Conservation (phyloP, 2,797 vertebrate genomes). For the Arrhamphus sclerolepis region DNA sequence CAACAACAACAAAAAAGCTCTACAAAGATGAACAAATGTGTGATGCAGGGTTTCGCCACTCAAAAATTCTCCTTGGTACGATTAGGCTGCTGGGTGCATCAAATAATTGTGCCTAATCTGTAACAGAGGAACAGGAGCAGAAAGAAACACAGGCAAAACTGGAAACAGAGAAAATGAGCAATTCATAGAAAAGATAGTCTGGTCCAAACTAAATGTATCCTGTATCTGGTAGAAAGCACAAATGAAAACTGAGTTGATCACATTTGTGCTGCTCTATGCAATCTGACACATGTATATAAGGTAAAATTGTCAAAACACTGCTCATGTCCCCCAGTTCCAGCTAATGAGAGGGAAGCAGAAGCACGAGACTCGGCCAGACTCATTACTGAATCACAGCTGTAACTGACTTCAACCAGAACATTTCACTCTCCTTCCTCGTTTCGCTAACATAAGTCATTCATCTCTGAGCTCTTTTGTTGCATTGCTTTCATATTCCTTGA, state of each 20-base stretch:
- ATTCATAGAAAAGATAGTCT: slow-evolving; percentile 42
- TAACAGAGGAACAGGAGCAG: too few relatives aligned
- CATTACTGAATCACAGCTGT: slow-evolving; percentile 50
- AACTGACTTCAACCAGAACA: slow-evolving; percentile 60
- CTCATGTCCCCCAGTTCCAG: slow-evolving; percentile 29
- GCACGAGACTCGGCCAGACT: slow-evolving; percentile 35
- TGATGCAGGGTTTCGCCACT: slow-evolving; percentile 41
- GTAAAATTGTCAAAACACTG: slow-evolving; percentile 38
- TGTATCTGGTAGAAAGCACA: too few relatives aligned
- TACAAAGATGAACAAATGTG: slow-evolving; percentile 1
- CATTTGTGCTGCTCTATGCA: too few relatives aligned
- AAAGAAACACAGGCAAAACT: too few relatives aligned
- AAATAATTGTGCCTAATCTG: too few relatives aligned
- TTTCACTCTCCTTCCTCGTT: slow-evolving; percentile 33
- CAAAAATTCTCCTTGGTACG: slow-evolving; percentile 48
- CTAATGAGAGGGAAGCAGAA: slow-evolving; percentile 54
- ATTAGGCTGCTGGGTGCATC: slow-evolving; percentile 55
- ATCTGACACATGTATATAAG: slow-evolving; percentile 31
- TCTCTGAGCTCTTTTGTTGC: slow-evolving; percentile 31
- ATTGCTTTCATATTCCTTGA: slow-evolving; percentile 34
- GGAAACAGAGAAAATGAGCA: too few relatives aligned
- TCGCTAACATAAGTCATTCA: slow-evolving; percentile 36
- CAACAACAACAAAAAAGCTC: background rate
- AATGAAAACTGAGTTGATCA: too few relatives aligned
- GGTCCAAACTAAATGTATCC: too few relatives aligned